These are phyloP conservation scores for Acrocyrtus sp. DNA, from an alignment of 2,888 invertebrate genomes.

Conservation along the genomic window DNA sequence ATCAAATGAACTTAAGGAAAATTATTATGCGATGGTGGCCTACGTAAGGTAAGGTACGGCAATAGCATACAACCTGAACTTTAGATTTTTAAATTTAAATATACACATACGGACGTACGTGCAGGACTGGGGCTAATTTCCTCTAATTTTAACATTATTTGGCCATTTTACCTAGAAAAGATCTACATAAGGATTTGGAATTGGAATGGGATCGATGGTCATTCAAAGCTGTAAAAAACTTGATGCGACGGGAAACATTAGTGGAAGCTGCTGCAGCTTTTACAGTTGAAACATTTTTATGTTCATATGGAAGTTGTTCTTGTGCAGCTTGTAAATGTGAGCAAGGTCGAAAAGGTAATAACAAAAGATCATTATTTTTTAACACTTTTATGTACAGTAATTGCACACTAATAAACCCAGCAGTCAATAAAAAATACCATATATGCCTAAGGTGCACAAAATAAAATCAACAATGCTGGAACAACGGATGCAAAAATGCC, in stretches of 20 bases:
- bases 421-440: not conserved
- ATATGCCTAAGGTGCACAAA: not conserved
- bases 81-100: not conserved
- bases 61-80: not conserved
- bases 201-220: slow-evolving; percentile 25
- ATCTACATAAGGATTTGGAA: not conserved
- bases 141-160: too few species aligned
- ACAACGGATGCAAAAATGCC: not conserved
- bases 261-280: not conserved
- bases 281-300: slow-evolving; percentile 8
- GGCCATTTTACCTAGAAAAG: slow-evolving; percentile 24
- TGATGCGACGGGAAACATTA: not conserved
- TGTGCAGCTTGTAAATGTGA: slow-evolving; percentile 8
- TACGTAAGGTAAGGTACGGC: slow-evolving; percentile 36
- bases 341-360: not conserved
- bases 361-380: too few species aligned
- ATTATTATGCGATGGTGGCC: slow-evolving; percentile 20
- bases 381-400: too few species aligned
- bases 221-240: not conserved
- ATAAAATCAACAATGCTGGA: not conserved
- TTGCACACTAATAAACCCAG: too few species aligned
- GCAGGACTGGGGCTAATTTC: too few species aligned
- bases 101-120: not conserved
- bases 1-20: too few species aligned
- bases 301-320: slow-evolving; percentile 20